Percentiles rank a stretch among this genome's conserved stretches.
Evolutionary conservation across 2,888 invertebrate genomes (phyloP).

Genomic region (Ophraella communa): DNA sequence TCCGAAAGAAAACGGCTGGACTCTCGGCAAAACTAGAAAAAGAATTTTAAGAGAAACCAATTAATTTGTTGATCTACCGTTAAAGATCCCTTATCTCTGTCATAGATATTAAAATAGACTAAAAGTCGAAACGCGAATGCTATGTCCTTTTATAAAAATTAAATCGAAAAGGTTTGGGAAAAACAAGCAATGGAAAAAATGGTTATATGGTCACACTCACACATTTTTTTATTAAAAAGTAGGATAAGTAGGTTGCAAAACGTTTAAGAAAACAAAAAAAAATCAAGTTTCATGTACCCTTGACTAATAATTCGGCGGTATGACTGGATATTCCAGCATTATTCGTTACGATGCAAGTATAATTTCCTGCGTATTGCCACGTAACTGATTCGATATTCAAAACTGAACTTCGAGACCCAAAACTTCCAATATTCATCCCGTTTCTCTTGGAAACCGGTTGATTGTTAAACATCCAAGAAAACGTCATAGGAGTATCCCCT

Average conservation of each 20-base stretch:
- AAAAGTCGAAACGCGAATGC: too few relatives aligned
- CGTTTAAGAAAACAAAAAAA: not conserved
- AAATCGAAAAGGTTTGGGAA: too few relatives aligned
- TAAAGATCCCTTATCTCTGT: too few relatives aligned
- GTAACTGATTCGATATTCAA: conserved; percentile 66
- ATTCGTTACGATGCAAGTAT: conserved; percentile 65
- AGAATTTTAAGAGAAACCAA: too few relatives aligned
- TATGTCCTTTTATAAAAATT: too few relatives aligned
- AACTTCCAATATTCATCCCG: conserved; percentile 64
- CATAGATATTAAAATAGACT: too few relatives aligned
- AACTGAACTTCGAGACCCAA: conserved; percentile 69
- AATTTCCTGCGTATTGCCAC: conserved; percentile 64
- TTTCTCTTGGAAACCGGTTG: conserved; percentile 63
- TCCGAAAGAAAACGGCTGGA: conserved; percentile 78
- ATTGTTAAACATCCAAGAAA: conserved; percentile 76
- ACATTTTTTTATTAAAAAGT: not conserved
- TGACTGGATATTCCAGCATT: conserved; percentile 61
- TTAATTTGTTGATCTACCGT: too few relatives aligned
- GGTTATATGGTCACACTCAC: too few relatives aligned
- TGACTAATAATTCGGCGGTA: conserved; percentile 62
- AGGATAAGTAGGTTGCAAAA: not conserved
- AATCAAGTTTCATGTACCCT: conserved; percentile 57
- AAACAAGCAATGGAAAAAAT: too few relatives aligned
- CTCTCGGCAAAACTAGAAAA: conserved; percentile 73
- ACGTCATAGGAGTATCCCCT: conserved; percentile 78